These are phyloP conservation scores for Emesis russula DNA, from an alignment of 2,888 invertebrate genomes.

Conservation along the genomic window DNA sequence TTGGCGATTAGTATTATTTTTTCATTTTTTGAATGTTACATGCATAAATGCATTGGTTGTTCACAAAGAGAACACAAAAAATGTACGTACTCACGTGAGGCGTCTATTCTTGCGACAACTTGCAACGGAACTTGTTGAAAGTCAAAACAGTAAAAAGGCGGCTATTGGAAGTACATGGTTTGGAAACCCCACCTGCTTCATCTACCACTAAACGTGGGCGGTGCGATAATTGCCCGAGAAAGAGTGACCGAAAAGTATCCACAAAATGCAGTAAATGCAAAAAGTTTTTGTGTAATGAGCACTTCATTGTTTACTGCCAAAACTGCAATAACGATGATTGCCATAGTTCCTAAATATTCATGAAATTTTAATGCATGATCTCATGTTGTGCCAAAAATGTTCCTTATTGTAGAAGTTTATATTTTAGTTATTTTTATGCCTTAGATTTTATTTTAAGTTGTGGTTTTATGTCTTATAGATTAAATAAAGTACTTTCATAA, in stretches of 20 bases:
- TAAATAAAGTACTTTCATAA: conserved; percentile 49
- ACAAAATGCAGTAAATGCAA: conserved; percentile 49
- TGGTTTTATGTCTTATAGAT: neutral
- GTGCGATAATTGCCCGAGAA: conserved; percentile 40
- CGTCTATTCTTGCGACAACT: too few relatives aligned
- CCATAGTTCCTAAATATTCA: conserved; percentile 52
- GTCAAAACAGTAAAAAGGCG: too few relatives aligned
- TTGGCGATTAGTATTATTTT: too few relatives aligned
- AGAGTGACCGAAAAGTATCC: conserved; percentile 39
- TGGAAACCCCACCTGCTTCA: conserved; percentile 42
- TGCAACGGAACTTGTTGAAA: too few relatives aligned
- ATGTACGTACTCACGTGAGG: too few relatives aligned
- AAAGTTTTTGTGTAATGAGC: conserved; percentile 49
- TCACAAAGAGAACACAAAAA: too few relatives aligned
- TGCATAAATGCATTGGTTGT: too few relatives aligned
- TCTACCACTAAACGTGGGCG: conserved; percentile 51
- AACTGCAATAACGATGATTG: conserved; percentile 48
- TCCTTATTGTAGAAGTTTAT: conserved; percentile 46
- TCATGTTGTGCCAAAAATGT: conserved; percentile 41
- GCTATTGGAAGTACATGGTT: conserved; percentile 2
- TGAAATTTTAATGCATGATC: conserved; percentile 46
- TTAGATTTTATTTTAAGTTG: conserved; percentile 12
- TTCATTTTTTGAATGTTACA: too few relatives aligned
- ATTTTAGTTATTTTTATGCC: conserved; percentile 23
- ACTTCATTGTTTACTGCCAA: conserved; percentile 51